Percentiles rank a stretch among this genome's conserved stretches.
Conservation (phyloP, 2,888 invertebrate species). For the Morpho helenor region DNA sequence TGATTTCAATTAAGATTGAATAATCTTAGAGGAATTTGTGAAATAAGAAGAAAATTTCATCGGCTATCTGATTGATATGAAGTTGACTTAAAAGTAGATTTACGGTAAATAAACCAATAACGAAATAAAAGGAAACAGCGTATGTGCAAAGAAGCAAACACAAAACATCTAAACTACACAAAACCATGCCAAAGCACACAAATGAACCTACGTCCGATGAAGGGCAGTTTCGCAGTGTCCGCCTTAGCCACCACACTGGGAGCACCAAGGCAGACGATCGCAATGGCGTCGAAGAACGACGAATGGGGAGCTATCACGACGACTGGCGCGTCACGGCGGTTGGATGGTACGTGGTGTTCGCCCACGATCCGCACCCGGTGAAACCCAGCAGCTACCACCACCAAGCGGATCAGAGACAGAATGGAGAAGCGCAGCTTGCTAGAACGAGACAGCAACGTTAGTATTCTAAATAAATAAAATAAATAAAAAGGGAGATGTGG, state of each 20-base stretch:
- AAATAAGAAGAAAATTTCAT: too few species aligned
- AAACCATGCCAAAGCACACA: conserved; percentile 11
- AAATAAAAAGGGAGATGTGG: too few species aligned
- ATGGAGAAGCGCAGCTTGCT: conserved; percentile 83
- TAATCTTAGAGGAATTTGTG: too few species aligned
- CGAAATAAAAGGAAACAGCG: background rate
- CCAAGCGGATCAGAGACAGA: conserved; percentile 84
- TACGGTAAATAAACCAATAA: too few species aligned
- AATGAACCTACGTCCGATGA: conserved; percentile 91
- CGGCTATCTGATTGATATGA: too few species aligned
- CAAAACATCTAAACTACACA: conserved; percentile 4
- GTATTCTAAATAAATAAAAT: background rate
- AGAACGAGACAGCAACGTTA: conserved; percentile 30
- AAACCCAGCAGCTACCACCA: conserved; percentile 91
- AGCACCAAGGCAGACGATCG: conserved; percentile 89
- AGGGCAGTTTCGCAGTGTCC: conserved; percentile 88
- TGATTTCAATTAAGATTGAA: too few species aligned
- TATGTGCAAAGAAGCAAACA: conserved; percentile 2
- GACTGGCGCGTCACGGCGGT: conserved; percentile 87
- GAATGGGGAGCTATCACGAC: conserved; percentile 94
- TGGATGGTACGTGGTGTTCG: conserved; percentile 64
- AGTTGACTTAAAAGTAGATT: too few species aligned
- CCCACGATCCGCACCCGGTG: conserved; percentile 89
- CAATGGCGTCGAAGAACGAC: conserved; percentile 92
- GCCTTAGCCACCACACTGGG: conserved; percentile 95